phyloP scores from a whole-genome alignment of 2,113 vertebrate genomes.

The Platysteira castanea region DNA sequence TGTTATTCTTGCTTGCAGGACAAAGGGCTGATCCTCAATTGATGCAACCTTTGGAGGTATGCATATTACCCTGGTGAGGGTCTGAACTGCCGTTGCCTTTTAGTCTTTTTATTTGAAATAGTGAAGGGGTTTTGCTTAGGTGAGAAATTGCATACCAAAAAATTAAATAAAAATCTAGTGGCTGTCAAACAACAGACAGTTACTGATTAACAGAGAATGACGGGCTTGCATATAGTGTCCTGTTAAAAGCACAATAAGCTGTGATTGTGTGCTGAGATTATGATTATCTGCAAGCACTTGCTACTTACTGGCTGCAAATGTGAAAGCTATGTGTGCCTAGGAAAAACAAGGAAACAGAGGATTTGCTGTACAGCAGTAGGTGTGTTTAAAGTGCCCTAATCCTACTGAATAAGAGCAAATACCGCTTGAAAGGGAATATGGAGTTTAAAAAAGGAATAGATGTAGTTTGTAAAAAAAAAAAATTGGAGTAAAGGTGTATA shows the following conservation, averaged over 20 bases:
- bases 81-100: not conserved
- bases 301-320: conserved; percentile 24
- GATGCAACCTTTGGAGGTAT: not conserved
- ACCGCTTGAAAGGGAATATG: not conserved
- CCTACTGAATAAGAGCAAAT: not conserved
- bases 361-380: conserved; percentile 20
- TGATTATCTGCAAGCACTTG: conserved; percentile 1
- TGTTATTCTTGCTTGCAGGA: not conserved
- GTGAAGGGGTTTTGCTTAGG: not conserved
- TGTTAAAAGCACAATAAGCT: conserved; percentile 46
- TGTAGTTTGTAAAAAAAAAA: not conserved
- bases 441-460: not conserved
- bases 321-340: not conserved
- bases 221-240: not conserved
- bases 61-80: not conserved
- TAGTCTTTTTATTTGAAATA: not conserved
- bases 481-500: not conserved
- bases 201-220: conserved; percentile 52
- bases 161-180: not conserved
- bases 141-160: not conserved
- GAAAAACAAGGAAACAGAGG: conserved; percentile 43
- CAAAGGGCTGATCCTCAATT: not conserved
- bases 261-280: conserved; percentile 35
- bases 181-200: conserved; percentile 12
- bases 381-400: not conserved